Evolutionary conservation across 2,113 vertebrate species (phyloP).

Genomic region (Tinamus guttatus): DNA sequence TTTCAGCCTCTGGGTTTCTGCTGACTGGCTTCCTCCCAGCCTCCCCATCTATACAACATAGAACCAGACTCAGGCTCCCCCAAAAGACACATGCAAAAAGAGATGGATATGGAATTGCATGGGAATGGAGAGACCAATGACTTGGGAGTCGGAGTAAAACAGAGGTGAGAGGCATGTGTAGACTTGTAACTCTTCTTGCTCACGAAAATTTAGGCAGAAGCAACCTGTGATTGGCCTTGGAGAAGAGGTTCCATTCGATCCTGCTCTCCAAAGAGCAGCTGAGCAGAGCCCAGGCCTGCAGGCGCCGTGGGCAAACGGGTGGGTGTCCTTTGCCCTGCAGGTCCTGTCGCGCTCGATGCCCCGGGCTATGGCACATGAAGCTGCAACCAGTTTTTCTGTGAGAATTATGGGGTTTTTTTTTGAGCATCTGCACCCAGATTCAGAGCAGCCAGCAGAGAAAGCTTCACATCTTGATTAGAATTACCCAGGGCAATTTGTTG

Average conservation of each 20-base stretch:
- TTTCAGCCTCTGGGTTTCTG: background rate
- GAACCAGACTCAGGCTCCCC: too few species aligned
- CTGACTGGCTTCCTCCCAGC: too few species aligned
- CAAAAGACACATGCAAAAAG: too few species aligned
- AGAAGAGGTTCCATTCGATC: background rate
- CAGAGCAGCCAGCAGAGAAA: background rate
- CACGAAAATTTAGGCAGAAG: rapidly evolving
- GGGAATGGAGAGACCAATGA: background rate
- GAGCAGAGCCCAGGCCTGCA: background rate
- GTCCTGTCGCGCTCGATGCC: background rate
- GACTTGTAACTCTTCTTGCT: background rate
- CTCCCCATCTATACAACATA: too few species aligned
- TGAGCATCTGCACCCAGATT: background rate
- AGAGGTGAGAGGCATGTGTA: rapidly evolving
- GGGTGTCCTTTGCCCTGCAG: background rate
- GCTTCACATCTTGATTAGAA: background rate
- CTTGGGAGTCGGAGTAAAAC: background rate
- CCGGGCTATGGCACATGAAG: background rate
- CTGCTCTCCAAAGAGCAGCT: too few species aligned
- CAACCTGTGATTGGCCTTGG: background rate
- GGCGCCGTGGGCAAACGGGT: background rate
- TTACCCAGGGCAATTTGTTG: background rate
- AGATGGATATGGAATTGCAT: rapidly evolving
- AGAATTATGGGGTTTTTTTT: rapidly evolving
- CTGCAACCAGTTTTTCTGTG: rapidly evolving